Conservation (phyloP, 2,888 invertebrate genomes). For the Muschampia plurimacula region DNA sequence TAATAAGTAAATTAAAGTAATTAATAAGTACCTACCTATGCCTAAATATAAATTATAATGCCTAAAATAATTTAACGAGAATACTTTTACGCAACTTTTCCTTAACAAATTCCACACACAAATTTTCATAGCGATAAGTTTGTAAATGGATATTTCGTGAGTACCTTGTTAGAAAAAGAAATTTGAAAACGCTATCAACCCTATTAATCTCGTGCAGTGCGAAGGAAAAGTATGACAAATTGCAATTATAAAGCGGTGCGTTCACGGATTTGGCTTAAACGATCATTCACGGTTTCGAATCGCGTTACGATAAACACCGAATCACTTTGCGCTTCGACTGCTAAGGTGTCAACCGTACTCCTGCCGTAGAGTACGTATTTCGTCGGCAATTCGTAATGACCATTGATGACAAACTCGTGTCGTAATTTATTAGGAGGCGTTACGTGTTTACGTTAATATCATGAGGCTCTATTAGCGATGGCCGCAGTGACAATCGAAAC, state of each 20-base stretch:
- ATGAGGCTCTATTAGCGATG: conserved; percentile 27
- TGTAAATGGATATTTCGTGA: conserved; percentile 34
- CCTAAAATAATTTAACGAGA: no score
- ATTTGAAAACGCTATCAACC: conserved; percentile 48
- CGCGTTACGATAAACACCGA: conserved; percentile 13
- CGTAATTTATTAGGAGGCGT: conserved; percentile 45
- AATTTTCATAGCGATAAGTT: conserved; percentile 16
- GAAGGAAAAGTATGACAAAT: conserved; percentile 76
- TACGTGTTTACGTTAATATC: conserved; percentile 44
- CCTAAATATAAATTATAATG: no score
- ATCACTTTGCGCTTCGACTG: conserved; percentile 1
- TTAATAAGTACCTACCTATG: no score
- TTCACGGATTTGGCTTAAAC: conserved; percentile 28
- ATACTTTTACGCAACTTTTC: no score
- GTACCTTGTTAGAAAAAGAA: conserved; percentile 29
- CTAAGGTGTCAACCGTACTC: conserved; percentile 3
- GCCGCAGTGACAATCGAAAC: conserved; percentile 8
- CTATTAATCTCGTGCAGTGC: conserved; percentile 50
- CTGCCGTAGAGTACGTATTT: neutral
- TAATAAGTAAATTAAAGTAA: no score
- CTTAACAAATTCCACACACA: no score
- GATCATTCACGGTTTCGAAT: conserved; percentile 27
- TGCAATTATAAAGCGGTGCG: conserved; percentile 55
- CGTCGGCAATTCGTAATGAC: conserved; percentile 12
- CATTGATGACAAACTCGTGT: conserved; percentile 44